Base-by-base conservation (phyloP, 2,888 invertebrate genomes). In the Hydropsyche betteni region DNA sequence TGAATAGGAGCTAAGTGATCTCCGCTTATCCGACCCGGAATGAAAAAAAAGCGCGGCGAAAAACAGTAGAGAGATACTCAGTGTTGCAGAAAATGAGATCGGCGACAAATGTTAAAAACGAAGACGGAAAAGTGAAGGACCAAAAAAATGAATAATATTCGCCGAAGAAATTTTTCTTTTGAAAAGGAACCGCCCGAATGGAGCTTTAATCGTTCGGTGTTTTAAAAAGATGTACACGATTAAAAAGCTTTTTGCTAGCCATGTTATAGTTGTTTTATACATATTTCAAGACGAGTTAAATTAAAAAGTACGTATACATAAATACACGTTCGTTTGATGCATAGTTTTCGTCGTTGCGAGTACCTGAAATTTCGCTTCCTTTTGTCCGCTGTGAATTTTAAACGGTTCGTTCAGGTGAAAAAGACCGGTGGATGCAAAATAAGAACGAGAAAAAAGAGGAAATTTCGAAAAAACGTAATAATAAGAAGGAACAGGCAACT, bases 1-100 rank as follows among this genome's bases (percentile, higher is more conserved):
- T 58, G 72, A 72, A 72, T 72, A 61, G 58, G 44, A 61, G 50
- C 72, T 72, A 72, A 72, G 72, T 72, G 72, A 58, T 72, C 72
- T 58, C 51, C 70, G 70, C 53, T 53, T 70, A 53, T 24, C 34
- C 55, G 55, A 34, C 64, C 34, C n/a, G 70, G 33, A 70, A 52
- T 51, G 51, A 53, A 44, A 53, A 36, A 64, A 64, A n/a, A 34
- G 33, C 16, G 64, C 64, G 24, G 12, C 34, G 64, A 69, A 51
- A 50, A 51, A 61, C 61, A 61, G 34, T 61, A 61, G 64, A 64
- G 4, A 36, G 64, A 64, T 36, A 64, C 34, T 64, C 64, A 64
- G 12, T 36, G 64, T 36, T 64, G 55, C 55, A 16, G 36, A 64
- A 34, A 34, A 64, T 36, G 64, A 64, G 36, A 36, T 36, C 64